Conservation (phyloP, 2,113 vertebrate genomes). For the Calcarius ornatus region DNA sequence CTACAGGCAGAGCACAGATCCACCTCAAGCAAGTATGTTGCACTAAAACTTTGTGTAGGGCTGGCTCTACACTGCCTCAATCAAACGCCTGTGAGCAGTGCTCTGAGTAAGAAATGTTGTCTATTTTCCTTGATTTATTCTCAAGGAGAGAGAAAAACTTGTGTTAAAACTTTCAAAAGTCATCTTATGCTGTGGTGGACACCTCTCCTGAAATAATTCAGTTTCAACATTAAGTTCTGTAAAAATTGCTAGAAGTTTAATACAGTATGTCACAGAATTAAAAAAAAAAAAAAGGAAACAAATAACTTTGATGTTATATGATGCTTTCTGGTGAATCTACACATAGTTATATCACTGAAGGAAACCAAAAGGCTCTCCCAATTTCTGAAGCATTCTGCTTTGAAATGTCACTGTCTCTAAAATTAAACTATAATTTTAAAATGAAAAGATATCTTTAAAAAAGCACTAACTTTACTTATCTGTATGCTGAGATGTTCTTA, state of each 20-base stretch:
- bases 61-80: background rate
- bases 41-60: background rate
- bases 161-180: background rate
- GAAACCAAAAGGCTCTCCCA: background rate
- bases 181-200: background rate
- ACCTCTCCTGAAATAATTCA: background rate
- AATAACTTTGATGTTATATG: background rate
- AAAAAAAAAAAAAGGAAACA: background rate
- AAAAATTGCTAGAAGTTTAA: background rate
- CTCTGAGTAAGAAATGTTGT: background rate
- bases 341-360: background rate
- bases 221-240: background rate
- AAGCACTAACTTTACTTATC: background rate
- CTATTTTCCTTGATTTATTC: background rate
- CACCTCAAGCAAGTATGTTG: background rate
- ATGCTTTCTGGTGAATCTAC: background rate
- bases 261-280: background rate
- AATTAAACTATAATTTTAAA: background rate
- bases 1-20: background rate
- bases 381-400: background rate
- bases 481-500: background rate
- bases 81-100: background rate
- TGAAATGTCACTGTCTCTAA: background rate
- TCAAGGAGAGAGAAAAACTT: background rate
- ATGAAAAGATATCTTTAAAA: background rate